These are phyloP conservation scores for Neoitamus cyanurus DNA, from an alignment of 2,888 invertebrate genomes.

Conservation along the genomic window DNA sequence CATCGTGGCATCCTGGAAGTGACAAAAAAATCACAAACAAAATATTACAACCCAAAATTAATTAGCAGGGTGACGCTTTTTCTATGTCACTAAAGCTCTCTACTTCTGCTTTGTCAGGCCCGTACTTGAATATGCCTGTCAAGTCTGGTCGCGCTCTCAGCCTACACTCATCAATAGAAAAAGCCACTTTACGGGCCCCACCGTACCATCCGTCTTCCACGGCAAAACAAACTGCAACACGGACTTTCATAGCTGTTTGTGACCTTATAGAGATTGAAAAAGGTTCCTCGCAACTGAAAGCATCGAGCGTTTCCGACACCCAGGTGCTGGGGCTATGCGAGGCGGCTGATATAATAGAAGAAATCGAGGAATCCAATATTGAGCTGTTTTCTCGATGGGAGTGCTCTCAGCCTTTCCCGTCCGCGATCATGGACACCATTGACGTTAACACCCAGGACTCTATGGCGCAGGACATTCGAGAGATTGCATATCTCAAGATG, in stretches of 20 bases:
- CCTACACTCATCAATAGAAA: too few relatives aligned
- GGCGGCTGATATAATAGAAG: constrained; percentile 37
- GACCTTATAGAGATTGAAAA: background rate
- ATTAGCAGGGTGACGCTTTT: too few relatives aligned
- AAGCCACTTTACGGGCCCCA: background rate
- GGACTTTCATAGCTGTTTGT: background rate
- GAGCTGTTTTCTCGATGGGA: constrained; percentile 33
- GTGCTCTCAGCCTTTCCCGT: background rate
- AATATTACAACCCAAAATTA: too few relatives aligned
- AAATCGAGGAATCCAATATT: background rate
- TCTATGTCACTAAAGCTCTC: too few relatives aligned
- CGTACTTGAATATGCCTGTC: too few relatives aligned
- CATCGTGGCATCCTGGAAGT: too few relatives aligned
- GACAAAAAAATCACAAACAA: too few relatives aligned
- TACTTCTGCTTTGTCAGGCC: too few relatives aligned
- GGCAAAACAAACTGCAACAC: background rate
- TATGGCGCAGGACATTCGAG: background rate
- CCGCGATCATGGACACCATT: too few relatives aligned
- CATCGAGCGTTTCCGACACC: background rate
- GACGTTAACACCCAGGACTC: background rate
- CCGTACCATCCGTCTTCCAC: too few relatives aligned
- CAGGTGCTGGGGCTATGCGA: constrained; percentile 25
- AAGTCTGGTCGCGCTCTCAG: too few relatives aligned
- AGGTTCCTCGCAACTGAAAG: background rate
- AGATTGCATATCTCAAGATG: background rate